Percentiles rank a stretch among this genome's conserved stretches.
Evolutionary conservation across 2,888 invertebrate genomes (phyloP).

Genomic region (Aethes cnicana): DNA sequence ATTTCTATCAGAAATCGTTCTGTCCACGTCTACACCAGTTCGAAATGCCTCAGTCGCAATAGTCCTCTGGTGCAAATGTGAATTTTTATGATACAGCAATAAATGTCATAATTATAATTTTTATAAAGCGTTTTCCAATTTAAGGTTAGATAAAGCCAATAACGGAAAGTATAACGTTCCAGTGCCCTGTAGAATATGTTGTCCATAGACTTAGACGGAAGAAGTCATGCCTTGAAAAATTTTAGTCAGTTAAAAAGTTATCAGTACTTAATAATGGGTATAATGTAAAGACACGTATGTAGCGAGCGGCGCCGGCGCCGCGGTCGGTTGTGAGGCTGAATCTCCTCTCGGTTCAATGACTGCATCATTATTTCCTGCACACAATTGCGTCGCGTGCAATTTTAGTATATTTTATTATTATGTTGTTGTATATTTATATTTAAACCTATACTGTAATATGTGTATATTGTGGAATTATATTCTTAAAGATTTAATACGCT

Average conservation of each 20-base stretch:
- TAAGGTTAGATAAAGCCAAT: slow-evolving; percentile 65
- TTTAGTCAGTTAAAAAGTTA: slow-evolving; percentile 77
- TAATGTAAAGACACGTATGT: slow-evolving; percentile 62
- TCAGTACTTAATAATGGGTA: slow-evolving; percentile 78
- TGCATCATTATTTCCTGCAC: slow-evolving; percentile 77
- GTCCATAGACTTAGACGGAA: slow-evolving; percentile 77
- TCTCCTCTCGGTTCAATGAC: slow-evolving; percentile 79
- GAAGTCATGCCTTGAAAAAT: slow-evolving; percentile 78
- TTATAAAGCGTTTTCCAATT: slow-evolving; percentile 72
- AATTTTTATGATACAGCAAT: slow-evolving; percentile 72
- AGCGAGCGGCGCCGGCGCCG: slow-evolving; percentile 42
- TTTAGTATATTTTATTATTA: slow-evolving; percentile 81
- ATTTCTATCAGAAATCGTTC: slow-evolving; percentile 69
- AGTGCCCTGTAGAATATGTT: slow-evolving; percentile 80
- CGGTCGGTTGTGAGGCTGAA: slow-evolving; percentile 75
- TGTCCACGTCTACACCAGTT: slow-evolving; percentile 69
- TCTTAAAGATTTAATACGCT: slow-evolving; percentile 79
- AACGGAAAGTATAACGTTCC: slow-evolving; percentile 77
- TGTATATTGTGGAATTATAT: slow-evolving; percentile 81
- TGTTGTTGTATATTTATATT: slow-evolving; percentile 81
- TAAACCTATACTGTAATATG: slow-evolving; percentile 78
- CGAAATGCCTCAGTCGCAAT: slow-evolving; percentile 64
- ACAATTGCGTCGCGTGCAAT: slow-evolving; percentile 80
- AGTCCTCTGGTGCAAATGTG: slow-evolving; percentile 69
- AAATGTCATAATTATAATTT: slow-evolving; percentile 66